phyloP scores from a whole-genome alignment of 2,888 invertebrate genomes.

The Archaeoteleia sp. region DNA sequence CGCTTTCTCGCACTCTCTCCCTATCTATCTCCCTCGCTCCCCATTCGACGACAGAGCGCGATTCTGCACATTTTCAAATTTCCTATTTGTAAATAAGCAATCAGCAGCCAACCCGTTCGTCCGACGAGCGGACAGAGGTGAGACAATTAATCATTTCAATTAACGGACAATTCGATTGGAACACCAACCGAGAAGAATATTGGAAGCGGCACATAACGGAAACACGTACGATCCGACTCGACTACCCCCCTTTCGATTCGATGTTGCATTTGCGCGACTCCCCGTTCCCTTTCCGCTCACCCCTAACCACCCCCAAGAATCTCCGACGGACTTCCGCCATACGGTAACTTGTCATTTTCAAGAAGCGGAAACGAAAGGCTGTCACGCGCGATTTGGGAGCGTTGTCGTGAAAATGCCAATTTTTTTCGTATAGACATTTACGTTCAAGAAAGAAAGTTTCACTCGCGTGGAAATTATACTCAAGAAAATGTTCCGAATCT shows the following conservation, averaged over 20 bases:
- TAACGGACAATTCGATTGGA: conserved; percentile 73
- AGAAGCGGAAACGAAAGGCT: conserved; percentile 50
- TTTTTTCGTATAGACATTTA: neutral
- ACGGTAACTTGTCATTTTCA: conserved; percentile 49
- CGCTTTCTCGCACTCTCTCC: conserved; percentile 1
- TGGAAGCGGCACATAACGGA: conserved; percentile 69
- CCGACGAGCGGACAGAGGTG: conserved; percentile 64
- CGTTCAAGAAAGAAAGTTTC: too few species aligned
- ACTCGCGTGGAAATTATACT: too few species aligned
- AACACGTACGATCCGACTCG: conserved; percentile 47
- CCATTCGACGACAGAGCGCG: conserved; percentile 56
- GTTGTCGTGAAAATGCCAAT: too few species aligned
- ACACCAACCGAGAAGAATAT: conserved; percentile 71
- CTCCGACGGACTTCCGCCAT: conserved; percentile 38
- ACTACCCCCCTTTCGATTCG: conserved; percentile 9
- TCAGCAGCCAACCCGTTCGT: conserved; percentile 60
- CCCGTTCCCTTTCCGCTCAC: conserved; percentile 17
- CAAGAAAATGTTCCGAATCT: too few species aligned
- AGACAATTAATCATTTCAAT: conserved; percentile 76
- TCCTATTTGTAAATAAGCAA: conserved; percentile 76
- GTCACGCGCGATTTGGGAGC: conserved; percentile 24
- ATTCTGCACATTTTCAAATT: conserved; percentile 74
- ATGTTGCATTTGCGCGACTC: conserved; percentile 23
- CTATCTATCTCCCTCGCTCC: too few species aligned
- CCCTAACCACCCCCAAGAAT: conserved; percentile 19